Conservation (phyloP, 2,888 invertebrate species). For the Drosophila ustulata region DNA sequence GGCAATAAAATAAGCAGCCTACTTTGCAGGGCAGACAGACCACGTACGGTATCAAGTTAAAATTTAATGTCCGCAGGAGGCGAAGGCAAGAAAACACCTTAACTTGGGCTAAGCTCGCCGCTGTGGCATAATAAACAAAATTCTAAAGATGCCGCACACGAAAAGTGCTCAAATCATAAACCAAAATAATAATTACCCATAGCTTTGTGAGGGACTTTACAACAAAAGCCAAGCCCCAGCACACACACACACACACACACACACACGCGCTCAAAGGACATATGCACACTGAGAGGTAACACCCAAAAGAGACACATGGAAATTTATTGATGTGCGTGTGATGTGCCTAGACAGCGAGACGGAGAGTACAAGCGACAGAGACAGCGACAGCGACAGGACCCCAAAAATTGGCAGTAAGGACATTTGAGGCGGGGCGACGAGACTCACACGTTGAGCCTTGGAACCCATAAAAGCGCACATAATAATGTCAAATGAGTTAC, state of each 20-base stretch:
- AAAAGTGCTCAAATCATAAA: slow-evolving; percentile 73
- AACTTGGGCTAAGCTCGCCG: slow-evolving; percentile 53
- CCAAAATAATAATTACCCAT: slow-evolving; percentile 80
- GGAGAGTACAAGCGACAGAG: slow-evolving; percentile 13
- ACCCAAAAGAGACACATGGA: slow-evolving; percentile 56
- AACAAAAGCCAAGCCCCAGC: slow-evolving; percentile 58
- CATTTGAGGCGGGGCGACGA: slow-evolving; percentile 35
- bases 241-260: slow-evolving; percentile 18
- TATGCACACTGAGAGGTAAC: slow-evolving; percentile 9
- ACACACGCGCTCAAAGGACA: slow-evolving; percentile 7
- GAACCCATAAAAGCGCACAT: slow-evolving; percentile 79
- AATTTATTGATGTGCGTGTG: slow-evolving; percentile 77
- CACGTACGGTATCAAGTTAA: slow-evolving; percentile 58
- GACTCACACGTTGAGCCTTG: slow-evolving; percentile 66
- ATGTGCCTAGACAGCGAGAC: slow-evolving; percentile 64
- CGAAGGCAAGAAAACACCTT: slow-evolving; percentile 47
- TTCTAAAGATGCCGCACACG: slow-evolving; percentile 66
- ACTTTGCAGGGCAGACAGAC: slow-evolving; percentile 42
- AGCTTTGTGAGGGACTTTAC: slow-evolving; percentile 68
- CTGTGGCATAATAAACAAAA: slow-evolving; percentile 71
- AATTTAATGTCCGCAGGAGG: slow-evolving; percentile 62
- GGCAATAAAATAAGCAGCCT: slow-evolving; percentile 70
- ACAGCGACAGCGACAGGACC: slow-evolving; percentile 22
- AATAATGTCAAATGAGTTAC: slow-evolving; percentile 81
- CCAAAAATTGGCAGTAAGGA: slow-evolving; percentile 46